Conservation (phyloP, 2,797 vertebrate species). For the Cynodonichthys magdalenae region DNA sequence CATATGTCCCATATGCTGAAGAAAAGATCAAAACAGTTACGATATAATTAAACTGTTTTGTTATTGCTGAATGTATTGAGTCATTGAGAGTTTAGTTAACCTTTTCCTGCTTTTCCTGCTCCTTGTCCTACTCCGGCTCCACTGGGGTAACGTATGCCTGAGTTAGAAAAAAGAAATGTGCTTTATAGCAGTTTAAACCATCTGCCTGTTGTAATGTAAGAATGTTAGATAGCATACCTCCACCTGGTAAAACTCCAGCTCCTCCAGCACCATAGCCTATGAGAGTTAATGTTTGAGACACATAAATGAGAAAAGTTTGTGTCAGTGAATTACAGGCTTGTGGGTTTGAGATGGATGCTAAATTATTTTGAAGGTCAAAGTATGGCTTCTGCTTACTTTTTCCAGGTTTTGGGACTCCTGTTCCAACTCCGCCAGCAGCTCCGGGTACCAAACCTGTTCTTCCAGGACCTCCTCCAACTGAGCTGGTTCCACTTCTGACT, state of each 20-base stretch:
- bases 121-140: constrained; percentile 74
- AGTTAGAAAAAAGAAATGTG: not conserved
- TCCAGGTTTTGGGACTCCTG: constrained; percentile 63
- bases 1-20: constrained; percentile 66
- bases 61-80: not conserved
- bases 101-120: constrained; percentile 76
- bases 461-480: constrained; percentile 43
- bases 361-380: constrained; percentile 8
- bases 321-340: not conserved
- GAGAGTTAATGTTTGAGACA: constrained; percentile 6
- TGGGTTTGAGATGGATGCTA: not conserved
- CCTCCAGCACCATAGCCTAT: constrained; percentile 75
- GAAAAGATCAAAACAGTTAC: constrained; percentile 16
- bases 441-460: constrained; percentile 45
- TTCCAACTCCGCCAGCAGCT: constrained; percentile 48
- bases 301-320: not conserved
- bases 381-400: constrained; percentile 64
- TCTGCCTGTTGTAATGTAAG: not conserved
- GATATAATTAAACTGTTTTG: not conserved
- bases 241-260: constrained; percentile 67
- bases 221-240: constrained; percentile 60
- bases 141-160: constrained; percentile 74
- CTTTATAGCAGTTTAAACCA: not conserved
- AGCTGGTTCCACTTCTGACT: constrained; percentile 30
- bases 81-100: constrained; percentile 32